Conservation (phyloP, 2,888 invertebrate species). For the Rhogogaster chlorosoma region DNA sequence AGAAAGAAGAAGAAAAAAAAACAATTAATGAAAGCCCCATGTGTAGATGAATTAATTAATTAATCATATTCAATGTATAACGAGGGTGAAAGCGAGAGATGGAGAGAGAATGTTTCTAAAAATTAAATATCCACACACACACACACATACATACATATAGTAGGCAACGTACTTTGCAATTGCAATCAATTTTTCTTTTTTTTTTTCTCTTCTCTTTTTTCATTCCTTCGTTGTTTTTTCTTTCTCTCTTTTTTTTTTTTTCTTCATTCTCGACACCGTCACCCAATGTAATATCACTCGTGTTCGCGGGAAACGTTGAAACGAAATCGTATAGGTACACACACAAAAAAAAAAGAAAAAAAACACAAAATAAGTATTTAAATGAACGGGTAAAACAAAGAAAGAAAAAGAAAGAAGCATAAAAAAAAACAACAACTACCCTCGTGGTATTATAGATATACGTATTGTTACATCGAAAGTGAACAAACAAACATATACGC, state of each 20-base stretch:
- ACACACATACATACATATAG: background rate
- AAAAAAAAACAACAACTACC: too few relatives aligned
- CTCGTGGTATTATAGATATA: too few relatives aligned
- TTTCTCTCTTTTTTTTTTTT: too few relatives aligned
- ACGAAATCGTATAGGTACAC: too few relatives aligned
- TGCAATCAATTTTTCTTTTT: background rate
- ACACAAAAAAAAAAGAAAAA: too few relatives aligned
- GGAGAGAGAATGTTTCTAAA: background rate
- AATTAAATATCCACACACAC: background rate
- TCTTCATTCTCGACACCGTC: too few relatives aligned
- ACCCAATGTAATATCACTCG: too few relatives aligned
- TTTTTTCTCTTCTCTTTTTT: background rate
- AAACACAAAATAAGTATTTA: background rate
- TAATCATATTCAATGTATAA: background rate
- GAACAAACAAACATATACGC: too few relatives aligned
- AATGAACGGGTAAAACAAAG: background rate
- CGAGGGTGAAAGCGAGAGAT: background rate
- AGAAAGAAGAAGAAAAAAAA: conserved; percentile 54
- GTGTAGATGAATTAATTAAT: background rate
- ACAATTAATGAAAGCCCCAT: conserved; percentile 32
- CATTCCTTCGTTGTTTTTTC: background rate
- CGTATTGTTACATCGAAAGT: too few relatives aligned
- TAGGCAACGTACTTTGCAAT: background rate
- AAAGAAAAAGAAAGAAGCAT: too few relatives aligned
- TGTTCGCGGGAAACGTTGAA: too few relatives aligned